Evolutionary conservation across 2,113 vertebrate genomes (phyloP).

Genomic region (Danionella cerebrum): DNA sequence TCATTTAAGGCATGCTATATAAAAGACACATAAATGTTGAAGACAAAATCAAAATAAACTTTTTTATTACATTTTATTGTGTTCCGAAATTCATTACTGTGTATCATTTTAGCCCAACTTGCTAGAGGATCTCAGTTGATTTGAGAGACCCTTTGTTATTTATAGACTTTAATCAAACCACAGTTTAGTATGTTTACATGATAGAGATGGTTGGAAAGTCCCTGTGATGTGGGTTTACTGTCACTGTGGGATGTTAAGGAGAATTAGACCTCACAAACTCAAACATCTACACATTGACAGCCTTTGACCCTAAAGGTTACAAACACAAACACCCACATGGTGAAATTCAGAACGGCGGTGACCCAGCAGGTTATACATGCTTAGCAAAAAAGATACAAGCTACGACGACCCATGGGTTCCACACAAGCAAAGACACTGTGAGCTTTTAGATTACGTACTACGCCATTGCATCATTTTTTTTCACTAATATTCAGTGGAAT

Average conservation of each 20-base stretch:
- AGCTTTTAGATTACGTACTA: not conserved
- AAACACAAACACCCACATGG: conserved; percentile 17
- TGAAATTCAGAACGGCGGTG: not conserved
- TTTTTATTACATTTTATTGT: no score
- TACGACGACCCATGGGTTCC: not conserved
- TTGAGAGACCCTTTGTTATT: not conserved
- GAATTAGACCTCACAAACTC: not conserved
- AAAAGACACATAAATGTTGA: no score
- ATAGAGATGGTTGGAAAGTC: not conserved
- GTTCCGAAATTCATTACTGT: not conserved
- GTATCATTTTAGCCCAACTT: not conserved
- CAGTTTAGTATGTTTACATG: not conserved
- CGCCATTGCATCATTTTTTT: not conserved
- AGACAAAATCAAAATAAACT: no score
- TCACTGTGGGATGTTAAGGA: not conserved
- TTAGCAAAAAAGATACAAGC: not conserved
- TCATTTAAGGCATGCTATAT: no score
- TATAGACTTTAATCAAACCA: conserved; percentile 10
- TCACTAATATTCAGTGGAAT: no score
- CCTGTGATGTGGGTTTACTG: not conserved
- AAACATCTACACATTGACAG: conserved; percentile 1
- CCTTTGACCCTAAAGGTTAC: conserved; percentile 8
- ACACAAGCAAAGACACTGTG: not conserved
- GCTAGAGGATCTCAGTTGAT: not conserved
- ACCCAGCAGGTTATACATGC: not conserved